Conservation (phyloP, 2,113 vertebrate genomes). For the Cyphomyrus plagiostoma region DNA sequence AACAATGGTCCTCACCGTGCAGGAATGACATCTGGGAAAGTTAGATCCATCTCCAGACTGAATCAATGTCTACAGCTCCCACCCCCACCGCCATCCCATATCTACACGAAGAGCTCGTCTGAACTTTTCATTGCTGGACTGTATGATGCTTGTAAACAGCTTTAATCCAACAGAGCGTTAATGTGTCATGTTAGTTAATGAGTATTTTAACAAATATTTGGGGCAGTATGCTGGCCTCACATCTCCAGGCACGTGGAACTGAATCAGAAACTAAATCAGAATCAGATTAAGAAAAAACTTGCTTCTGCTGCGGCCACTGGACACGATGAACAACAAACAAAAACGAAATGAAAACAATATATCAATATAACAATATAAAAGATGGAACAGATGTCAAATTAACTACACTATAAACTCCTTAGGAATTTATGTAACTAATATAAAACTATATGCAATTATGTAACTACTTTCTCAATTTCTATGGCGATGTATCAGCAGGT, state of each 20-base stretch:
- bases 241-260: not conserved
- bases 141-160: not conserved
- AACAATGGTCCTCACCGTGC: not conserved
- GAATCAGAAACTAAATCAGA: not conserved
- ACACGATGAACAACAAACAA: not conserved
- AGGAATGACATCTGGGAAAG: not conserved
- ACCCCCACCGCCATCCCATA: no score
- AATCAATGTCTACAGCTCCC: constrained; percentile 16
- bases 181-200: not conserved
- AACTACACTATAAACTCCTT: no score
- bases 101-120: not conserved
- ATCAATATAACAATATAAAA: not conserved
- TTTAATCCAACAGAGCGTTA: not conserved
- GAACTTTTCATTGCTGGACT: not conserved
- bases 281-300: not conserved
- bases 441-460: not conserved
- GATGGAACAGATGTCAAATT: no score
- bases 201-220: not conserved
- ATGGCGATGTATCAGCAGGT: no score
- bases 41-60: not conserved
- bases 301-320: not conserved
- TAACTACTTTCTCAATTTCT: no score
- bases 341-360: not conserved
- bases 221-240: not conserved
- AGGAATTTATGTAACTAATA: no score